These are phyloP conservation scores for Caracal caracal DNA, from an alignment of 2,113 vertebrate genomes.

Conservation along the genomic window DNA sequence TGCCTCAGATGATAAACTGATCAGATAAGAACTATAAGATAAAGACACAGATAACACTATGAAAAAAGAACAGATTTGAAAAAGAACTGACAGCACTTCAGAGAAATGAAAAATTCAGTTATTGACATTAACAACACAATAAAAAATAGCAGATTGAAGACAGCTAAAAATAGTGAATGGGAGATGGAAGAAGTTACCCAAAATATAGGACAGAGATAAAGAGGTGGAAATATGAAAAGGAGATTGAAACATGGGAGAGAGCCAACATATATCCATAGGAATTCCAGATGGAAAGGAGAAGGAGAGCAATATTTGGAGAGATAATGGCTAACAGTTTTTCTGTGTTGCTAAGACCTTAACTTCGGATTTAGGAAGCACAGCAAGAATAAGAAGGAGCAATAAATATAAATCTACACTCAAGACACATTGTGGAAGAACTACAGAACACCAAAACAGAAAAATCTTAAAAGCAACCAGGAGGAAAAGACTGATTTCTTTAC, in stretches of 20 bases:
- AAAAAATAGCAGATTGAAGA: slow-evolving; percentile 17
- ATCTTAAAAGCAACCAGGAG: not conserved
- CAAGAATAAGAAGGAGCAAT: not conserved
- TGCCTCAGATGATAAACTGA: slow-evolving; percentile 1
- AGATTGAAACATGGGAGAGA: not conserved
- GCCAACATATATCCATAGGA: not conserved
- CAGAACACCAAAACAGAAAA: not conserved
- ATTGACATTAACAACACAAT: not conserved
- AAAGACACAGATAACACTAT: not conserved
- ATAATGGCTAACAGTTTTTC: not conserved
- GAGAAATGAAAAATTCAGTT: not conserved
- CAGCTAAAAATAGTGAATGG: not conserved
- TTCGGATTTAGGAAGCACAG: not conserved
- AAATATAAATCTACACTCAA: not conserved
- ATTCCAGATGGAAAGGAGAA: not conserved
- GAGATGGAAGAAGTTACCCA: not conserved
- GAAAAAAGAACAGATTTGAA: slow-evolving; percentile 5
- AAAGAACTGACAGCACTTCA: not conserved
- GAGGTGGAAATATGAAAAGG: not conserved
- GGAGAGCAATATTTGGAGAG: not conserved
- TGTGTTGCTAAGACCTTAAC: not conserved
- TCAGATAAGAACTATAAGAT: not conserved
- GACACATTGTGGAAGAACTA: not conserved
- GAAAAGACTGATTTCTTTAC: not conserved
- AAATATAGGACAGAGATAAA: not conserved